A percentile compares a stretch with the other conserved stretches of the same genome.
These are phyloP conservation scores for Xestia sexstrigata DNA, from an alignment of 2,888 invertebrate species.

Conservation along the genomic window DNA sequence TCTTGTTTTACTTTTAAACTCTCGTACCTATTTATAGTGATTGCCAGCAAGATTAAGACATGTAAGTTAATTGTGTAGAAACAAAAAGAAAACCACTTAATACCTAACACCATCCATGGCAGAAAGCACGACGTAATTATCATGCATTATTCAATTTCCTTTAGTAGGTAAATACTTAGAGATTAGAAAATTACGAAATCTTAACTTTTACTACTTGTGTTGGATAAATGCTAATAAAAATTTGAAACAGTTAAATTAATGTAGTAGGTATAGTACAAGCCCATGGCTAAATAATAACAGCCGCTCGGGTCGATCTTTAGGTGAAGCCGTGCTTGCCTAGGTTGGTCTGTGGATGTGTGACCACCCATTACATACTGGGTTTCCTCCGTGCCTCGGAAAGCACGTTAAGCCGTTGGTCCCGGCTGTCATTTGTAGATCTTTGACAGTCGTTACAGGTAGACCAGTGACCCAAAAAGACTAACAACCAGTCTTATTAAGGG, in stretches of 20 bases:
- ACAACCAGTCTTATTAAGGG: too few relatives aligned
- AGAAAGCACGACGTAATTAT: conserved; percentile 39
- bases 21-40: not conserved
- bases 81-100: conserved; percentile 7
- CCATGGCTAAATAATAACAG: too few relatives aligned
- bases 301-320: too few relatives aligned
- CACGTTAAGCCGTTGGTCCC: too few relatives aligned
- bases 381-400: too few relatives aligned
- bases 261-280: too few relatives aligned
- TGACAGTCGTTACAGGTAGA: too few relatives aligned
- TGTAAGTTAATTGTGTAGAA: conserved; percentile 14
- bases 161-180: not conserved
- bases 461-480: too few relatives aligned
- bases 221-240: conserved; percentile 17
- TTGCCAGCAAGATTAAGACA: not conserved
- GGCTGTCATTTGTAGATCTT: too few relatives aligned
- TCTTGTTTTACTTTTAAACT: not conserved
- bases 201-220: not conserved
- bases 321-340: too few relatives aligned
- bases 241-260: conserved; percentile 7
- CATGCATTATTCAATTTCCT: conserved; percentile 33
- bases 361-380: too few relatives aligned
- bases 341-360: too few relatives aligned
- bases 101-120: conserved; percentile 12
- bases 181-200: conserved; percentile 38